A percentile compares a stretch with the other conserved stretches of the same genome.
Evolutionary conservation across 1,140 invertebrate genomes (phyloP).

Genomic region (Drosophila busckii): DNA sequence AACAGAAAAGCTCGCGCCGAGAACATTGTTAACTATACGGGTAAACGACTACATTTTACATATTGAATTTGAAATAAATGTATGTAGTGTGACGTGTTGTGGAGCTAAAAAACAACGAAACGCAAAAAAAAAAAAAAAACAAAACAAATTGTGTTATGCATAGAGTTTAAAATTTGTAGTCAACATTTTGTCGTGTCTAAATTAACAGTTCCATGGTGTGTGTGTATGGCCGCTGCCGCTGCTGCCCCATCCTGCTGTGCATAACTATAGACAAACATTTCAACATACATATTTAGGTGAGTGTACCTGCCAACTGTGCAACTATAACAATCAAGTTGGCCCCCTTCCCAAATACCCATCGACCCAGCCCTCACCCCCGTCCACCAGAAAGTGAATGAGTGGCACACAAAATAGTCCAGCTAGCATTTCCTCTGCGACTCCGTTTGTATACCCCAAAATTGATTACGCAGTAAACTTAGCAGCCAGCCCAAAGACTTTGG

Average conservation of each 20-base stretch:
- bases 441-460: constrained; percentile 37
- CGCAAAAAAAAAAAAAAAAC: constrained; percentile 1
- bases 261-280: constrained; percentile 44
- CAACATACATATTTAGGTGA: constrained; percentile 49
- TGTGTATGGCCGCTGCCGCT: constrained; percentile 39
- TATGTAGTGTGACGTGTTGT: constrained; percentile 12
- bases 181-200: constrained; percentile 17
- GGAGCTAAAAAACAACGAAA: constrained; percentile 10
- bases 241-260: constrained; percentile 39
- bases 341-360: background rate
- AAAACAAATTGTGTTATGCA: constrained; percentile 49
- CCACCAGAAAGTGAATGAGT: no score
- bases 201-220: constrained; percentile 43
- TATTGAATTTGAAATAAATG: constrained; percentile 34
- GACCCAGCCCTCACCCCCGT: constrained; percentile 16
- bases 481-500: constrained; percentile 18
- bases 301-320: constrained; percentile 49
- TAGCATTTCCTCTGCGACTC: constrained; percentile 1
- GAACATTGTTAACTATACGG: constrained; percentile 49
- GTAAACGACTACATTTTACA: constrained; percentile 23
- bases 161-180: no score
- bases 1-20: constrained; percentile 26
- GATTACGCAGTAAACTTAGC: constrained; percentile 61
- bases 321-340: constrained; percentile 55
- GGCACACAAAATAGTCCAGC: constrained; percentile 60